Base-by-base conservation (phyloP, 2,888 invertebrate genomes). In the Cylloceria caligata region DNA sequence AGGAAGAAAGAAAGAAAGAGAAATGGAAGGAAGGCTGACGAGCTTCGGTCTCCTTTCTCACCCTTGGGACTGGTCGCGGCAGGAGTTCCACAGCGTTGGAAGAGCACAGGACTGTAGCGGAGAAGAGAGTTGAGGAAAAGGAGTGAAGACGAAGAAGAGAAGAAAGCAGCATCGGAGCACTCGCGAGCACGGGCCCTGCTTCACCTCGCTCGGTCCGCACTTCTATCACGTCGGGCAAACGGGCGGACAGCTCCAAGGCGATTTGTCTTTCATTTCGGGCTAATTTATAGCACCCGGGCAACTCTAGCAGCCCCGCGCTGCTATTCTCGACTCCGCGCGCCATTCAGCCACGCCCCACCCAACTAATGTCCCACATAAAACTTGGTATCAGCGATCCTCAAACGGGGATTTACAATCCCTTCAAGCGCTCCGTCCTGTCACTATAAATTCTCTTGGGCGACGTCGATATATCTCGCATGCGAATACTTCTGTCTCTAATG, bases 351-450 rank as follows among this genome's bases (percentile, higher is more conserved):
- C 92, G 92, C 92, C 92, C 91, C 91, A 90, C 90, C 92, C 91
- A 90, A 92, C 92, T 92, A 92, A 92, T 92, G 92, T 92, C 92
- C 92, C 91, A 92, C 92, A 92, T 92, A 92, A 92, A 92, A 92
- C 92, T 92, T 91, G 91, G 92, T 92, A 92, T 92, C 92, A 92
- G 92, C 92, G 91, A 92, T 92, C 92, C 92, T 92, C 92, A 92
- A 92, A 92, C 92, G 91, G 92, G 92, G 92, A 92, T 92, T 92
- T 92, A 92, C 92, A 92, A 92, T 92, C 92, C 92, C 92, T 92
- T 92, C 92, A 92, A 92, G 92, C 92, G 90, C 90, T 76, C 79
- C 68, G 83, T 89, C 89, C 90, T 91, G 90, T 91, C 91, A 90
- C 91, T 88, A 91, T 90, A 91, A 91, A 91, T 91, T 90, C 89